phyloP scores from a whole-genome alignment of 2,113 vertebrate species.

The Chaetodon auriga region DNA sequence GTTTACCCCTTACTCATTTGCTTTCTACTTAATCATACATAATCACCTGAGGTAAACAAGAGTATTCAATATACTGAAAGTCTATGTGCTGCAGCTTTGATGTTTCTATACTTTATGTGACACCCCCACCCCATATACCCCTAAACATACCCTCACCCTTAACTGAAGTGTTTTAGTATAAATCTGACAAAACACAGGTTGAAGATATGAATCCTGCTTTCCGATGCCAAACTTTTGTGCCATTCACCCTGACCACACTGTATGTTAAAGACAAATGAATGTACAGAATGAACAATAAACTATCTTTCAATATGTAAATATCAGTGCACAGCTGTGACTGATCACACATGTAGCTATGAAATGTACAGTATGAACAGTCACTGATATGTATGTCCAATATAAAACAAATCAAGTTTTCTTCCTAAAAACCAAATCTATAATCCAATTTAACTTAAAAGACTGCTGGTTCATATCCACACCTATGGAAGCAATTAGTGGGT shows the following conservation, averaged over 20 bases:
- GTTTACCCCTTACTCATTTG: not conserved
- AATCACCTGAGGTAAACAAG: not conserved
- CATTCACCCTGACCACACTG: not conserved
- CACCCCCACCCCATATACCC: not conserved
- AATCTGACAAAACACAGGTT: not conserved
- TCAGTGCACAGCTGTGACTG: not conserved
- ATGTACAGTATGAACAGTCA: no score
- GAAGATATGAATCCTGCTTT: not conserved
- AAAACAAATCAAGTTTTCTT: not conserved
- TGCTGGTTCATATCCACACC: not conserved
- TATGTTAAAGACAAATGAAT: not conserved
- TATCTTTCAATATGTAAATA: not conserved
- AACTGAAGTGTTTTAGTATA: not conserved
- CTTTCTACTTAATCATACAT: not conserved
- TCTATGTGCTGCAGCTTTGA: not conserved
- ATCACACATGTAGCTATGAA: not conserved
- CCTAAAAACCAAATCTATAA: not conserved
- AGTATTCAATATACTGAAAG: not conserved
- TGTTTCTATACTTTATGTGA: not conserved
- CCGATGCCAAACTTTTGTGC: not conserved
- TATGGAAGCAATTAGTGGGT: constrained; percentile 5
- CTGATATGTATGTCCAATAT: not conserved
- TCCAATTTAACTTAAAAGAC: not conserved
- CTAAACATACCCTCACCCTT: not conserved
- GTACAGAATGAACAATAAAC: not conserved